Evolutionary conservation across 2,888 invertebrate species (phyloP).

Genomic region (Gymnoscelis rufifasciata): DNA sequence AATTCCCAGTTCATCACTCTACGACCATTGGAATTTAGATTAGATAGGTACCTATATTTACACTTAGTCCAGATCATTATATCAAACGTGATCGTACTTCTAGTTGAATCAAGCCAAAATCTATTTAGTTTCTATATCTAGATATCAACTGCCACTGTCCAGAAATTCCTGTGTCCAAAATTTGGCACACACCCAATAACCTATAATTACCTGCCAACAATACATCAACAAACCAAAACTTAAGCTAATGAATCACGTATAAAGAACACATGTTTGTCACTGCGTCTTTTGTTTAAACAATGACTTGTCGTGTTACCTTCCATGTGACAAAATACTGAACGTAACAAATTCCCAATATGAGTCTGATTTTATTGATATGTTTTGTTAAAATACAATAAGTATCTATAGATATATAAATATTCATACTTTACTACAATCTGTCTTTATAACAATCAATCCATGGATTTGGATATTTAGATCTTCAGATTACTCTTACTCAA

Average conservation of each 20-base stretch:
- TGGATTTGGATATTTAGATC: too few relatives aligned
- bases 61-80: too few relatives aligned
- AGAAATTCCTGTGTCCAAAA: slow-evolving; percentile 27
- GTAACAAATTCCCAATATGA: not conserved
- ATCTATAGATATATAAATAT: too few relatives aligned
- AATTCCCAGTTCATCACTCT: too few relatives aligned
- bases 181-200: slow-evolving; percentile 58
- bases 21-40: too few relatives aligned
- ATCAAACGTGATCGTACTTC: too few relatives aligned
- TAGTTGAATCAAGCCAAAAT: not conserved
- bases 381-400: too few relatives aligned
- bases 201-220: slow-evolving; percentile 56
- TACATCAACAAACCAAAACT: slow-evolving; percentile 69
- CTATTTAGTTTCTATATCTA: not conserved
- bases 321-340: not conserved
- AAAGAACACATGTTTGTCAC: slow-evolving; percentile 71
- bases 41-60: too few relatives aligned
- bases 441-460: too few relatives aligned
- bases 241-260: slow-evolving; percentile 73
- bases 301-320: slow-evolving; percentile 33
- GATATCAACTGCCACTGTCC: not conserved
- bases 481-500: too few relatives aligned
- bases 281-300: slow-evolving; percentile 57
- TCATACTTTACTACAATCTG: too few relatives aligned
- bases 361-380: not conserved